Evolutionary conservation across 1,140 invertebrate species (phyloP), one percentile per base, ranked within the genome.

Genomic region (Trachelipus rathkii): DNA sequence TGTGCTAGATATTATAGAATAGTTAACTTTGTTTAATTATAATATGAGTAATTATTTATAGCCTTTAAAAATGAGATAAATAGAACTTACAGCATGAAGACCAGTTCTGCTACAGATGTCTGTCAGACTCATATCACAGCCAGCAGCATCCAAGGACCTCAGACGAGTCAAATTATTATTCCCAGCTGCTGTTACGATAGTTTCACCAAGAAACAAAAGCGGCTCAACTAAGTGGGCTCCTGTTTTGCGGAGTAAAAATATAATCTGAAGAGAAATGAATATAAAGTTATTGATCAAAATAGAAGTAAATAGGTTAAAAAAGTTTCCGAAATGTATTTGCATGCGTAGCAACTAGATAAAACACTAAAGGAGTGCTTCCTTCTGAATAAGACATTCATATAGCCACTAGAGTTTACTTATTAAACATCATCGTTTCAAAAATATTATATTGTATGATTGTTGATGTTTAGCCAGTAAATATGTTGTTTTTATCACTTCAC

Each of bases 61-160:
- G n/a, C n/a, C n/a, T n/a, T n/a, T n/a, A n/a, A n/a, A n/a, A n/a
- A n/a, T n/a, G n/a, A n/a, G n/a, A n/a, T n/a, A n/a, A n/a, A n/a
- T n/a, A 11, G 8, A 23, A 79, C 81, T 73, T 76, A 84, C 83
- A 24, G 83, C 66, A 83, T 92, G 90, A 11, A 92, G 82, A 0
- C 89, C 85, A 0, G 90, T 91, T 24, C 89, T 83, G 53, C 88
- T 89, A 0, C 87, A 88, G 10, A 86, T 81, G 83, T 91, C 89
- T 0, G 82, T 72, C 78, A 88, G 86, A 0, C 87, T 87, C 0
- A 92, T 79, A 84, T 91, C 88, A 0, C 87, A 90, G 8, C 90
- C 90, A 6, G 91, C 91, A n/a, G 88, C 71, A 10, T 85, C 78
- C 79, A 88, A 91, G 0, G 90, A 90, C 53, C 86, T 79, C 1